Evolutionary conservation across 2,888 invertebrate species (phyloP).

Genomic region (Lysandra coridon): DNA sequence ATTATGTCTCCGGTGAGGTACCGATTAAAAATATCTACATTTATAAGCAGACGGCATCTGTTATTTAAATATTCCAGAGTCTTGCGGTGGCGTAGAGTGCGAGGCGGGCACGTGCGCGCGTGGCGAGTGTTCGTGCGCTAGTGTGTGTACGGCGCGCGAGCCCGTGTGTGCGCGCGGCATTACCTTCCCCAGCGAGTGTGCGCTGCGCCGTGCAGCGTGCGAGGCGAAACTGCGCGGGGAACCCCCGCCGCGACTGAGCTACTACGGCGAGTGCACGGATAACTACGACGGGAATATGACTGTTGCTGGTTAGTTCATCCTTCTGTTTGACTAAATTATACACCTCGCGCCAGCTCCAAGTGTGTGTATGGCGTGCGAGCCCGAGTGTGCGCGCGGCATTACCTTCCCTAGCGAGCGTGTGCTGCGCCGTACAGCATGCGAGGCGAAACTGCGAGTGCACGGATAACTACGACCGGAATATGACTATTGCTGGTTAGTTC

Average conservation of each 20-base stretch:
- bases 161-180: conserved; percentile 89
- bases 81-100: conserved; percentile 88
- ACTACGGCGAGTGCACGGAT: conserved; percentile 89
- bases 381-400: too few species aligned
- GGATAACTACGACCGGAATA: conserved; percentile 83
- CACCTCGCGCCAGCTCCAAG: too few species aligned
- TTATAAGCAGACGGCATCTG: conserved; percentile 77
- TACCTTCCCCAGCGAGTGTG: conserved; percentile 91
- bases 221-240: conserved; percentile 83
- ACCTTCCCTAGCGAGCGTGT: too few species aligned
- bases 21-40: conserved; percentile 77
- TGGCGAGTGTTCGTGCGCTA: conserved; percentile 91
- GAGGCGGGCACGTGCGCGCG: conserved; percentile 91
- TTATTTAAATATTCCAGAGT: conserved; percentile 82
- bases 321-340: neutral
- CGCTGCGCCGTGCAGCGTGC: conserved; percentile 88
- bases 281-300: conserved; percentile 80
- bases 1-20: conserved; percentile 78
- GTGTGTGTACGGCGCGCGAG: conserved; percentile 85
- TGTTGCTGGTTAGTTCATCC: conserved; percentile 39
- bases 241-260: conserved; percentile 76
- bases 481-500: conserved; percentile 46
- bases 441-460: conserved; percentile 81
- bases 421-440: too few species aligned
- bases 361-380: too few species aligned